A percentile compares a stretch with the other conserved stretches of the same genome.
Conservation (phyloP, 2,797 vertebrate genomes). For the Pitangus sulphuratus region DNA sequence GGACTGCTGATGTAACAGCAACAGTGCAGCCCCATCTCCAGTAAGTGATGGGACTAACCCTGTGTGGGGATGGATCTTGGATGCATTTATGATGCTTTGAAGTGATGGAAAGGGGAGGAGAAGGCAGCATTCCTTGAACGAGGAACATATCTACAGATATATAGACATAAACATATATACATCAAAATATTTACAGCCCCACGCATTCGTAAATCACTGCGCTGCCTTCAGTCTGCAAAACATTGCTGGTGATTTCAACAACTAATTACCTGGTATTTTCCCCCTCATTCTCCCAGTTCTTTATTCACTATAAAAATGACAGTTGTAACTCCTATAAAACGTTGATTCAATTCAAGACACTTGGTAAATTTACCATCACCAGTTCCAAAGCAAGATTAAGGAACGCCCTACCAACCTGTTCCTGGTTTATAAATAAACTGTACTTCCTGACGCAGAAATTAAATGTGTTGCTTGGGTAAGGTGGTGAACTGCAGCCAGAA, state of each 20-base stretch:
- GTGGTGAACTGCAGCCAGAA: not conserved
- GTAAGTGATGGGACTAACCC: not conserved
- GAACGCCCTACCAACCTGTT: conserved; percentile 76
- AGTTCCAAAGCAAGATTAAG: conserved; percentile 82
- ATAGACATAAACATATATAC: not conserved
- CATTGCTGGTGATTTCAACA: not conserved
- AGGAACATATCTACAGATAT: not conserved
- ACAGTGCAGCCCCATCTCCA: not conserved
- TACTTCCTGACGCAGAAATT: not conserved
- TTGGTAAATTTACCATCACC: conserved; percentile 81
- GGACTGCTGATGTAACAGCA: not conserved
- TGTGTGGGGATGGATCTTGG: not conserved
- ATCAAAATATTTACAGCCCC: conserved; percentile 40
- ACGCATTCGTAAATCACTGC: not conserved
- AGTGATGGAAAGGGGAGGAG: not conserved
- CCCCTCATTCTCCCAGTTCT: not conserved
- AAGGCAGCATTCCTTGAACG: not conserved
- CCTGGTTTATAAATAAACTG: conserved; percentile 75
- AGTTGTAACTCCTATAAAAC: conserved; percentile 74
- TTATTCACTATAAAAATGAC: conserved; percentile 63
- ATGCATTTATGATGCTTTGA: not conserved
- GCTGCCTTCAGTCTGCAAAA: not conserved
- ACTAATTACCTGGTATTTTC: not conserved
- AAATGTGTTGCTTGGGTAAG: not conserved
- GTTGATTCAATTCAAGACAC: conserved; percentile 76